phyloP scores from a whole-genome alignment of 2,113 vertebrate species.

The Oncorhynchus masou region DNA sequence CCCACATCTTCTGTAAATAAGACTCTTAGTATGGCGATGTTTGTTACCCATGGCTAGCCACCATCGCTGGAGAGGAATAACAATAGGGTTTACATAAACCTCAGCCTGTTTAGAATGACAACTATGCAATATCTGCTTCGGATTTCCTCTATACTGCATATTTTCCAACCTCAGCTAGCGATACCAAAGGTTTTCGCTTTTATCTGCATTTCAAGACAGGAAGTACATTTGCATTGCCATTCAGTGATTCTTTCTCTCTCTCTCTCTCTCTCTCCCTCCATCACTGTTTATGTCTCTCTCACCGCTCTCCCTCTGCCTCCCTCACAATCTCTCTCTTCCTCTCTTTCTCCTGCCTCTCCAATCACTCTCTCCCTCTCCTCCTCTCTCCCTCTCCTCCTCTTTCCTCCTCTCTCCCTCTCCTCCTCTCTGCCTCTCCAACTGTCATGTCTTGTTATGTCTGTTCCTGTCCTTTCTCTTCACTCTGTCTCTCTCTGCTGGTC shows the following conservation, averaged over 20 bases:
- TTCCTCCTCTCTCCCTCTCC: too few relatives aligned
- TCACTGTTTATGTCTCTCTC: background rate
- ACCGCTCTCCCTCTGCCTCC: background rate
- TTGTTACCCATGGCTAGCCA: conserved; percentile 34
- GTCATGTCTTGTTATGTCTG: too few relatives aligned
- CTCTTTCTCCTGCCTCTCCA: too few relatives aligned
- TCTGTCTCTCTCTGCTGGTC: too few relatives aligned
- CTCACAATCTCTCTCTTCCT: background rate
- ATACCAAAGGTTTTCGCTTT: conserved; percentile 35
- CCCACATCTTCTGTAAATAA: conserved; percentile 25
- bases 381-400: too few relatives aligned
- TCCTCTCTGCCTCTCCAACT: too few relatives aligned
- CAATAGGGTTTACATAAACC: conserved; percentile 51
- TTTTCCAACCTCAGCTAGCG: conserved; percentile 33
- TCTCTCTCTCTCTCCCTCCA: background rate
- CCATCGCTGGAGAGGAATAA: conserved; percentile 39
- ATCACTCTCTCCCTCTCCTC: too few relatives aligned
- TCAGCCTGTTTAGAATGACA: conserved; percentile 58
- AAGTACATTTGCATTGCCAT: conserved; percentile 60
- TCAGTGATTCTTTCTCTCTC: conserved; percentile 1
- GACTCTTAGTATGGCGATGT: conserved; percentile 11
- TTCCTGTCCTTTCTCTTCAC: too few relatives aligned
- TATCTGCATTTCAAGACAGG: conserved; percentile 34
- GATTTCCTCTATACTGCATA: conserved; percentile 30
- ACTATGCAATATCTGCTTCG: conserved; percentile 43